A percentile compares a stretch with the other conserved stretches of the same genome.
These are phyloP conservation scores for Himantopus leucocephalus DNA, from an alignment of 2,113 vertebrate genomes.

Conservation along the genomic window DNA sequence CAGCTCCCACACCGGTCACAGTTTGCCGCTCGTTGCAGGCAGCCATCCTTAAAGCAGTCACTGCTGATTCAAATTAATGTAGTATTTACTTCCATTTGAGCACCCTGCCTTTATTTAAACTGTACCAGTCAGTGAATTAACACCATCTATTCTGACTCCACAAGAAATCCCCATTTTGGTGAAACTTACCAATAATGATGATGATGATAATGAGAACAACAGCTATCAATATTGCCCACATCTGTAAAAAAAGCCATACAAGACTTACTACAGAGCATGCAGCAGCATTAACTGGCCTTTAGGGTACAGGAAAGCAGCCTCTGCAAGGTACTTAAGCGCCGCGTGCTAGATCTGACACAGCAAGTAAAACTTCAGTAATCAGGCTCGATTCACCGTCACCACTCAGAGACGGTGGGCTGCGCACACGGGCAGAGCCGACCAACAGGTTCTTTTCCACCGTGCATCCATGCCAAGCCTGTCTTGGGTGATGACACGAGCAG, in stretches of 20 bases:
- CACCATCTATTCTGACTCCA: not conserved
- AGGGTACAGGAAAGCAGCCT: not conserved
- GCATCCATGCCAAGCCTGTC: not conserved
- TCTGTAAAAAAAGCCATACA: slow-evolving; percentile 74
- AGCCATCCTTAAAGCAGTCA: not conserved
- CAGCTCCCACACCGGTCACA: not conserved
- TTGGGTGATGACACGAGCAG: not conserved
- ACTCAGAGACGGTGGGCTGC: not conserved
- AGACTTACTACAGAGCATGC: not conserved
- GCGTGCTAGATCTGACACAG: accelerated
- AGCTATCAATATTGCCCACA: slow-evolving; percentile 94
- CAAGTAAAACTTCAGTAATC: not conserved
- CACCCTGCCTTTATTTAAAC: not conserved
- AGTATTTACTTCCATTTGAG: not conserved
- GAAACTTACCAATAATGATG: slow-evolving; percentile 90
- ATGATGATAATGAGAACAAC: slow-evolving; percentile 86
- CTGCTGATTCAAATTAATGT: not conserved
- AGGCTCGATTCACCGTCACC: too few species aligned
- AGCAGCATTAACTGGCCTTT: not conserved
- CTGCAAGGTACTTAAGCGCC: not conserved
- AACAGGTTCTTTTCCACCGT: not conserved
- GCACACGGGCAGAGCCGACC: not conserved
- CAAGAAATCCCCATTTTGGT: not conserved
- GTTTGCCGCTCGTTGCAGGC: not conserved
- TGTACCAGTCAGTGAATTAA: not conserved